Conservation (phyloP, 2,888 invertebrate genomes). For the Xanthia togata region DNA sequence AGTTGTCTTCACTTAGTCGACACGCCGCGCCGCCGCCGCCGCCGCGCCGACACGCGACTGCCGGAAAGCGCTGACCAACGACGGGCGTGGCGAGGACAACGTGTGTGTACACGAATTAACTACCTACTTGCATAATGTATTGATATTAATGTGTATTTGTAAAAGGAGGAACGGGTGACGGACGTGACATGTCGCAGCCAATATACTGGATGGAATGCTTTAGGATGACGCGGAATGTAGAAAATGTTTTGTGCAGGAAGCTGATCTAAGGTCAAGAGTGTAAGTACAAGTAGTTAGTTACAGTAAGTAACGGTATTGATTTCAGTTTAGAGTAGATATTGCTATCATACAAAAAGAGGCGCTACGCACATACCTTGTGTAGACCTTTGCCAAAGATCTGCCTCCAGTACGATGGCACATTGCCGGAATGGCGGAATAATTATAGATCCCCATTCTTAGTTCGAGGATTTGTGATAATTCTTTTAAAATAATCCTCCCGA, state of each 20-base stretch:
- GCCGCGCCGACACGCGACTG: slow-evolving; percentile 53
- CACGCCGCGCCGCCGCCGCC: too few species aligned
- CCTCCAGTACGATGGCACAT: too few species aligned
- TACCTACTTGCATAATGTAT: not conserved
- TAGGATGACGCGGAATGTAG: not conserved
- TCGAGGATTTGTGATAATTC: too few species aligned
- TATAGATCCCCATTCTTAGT: too few species aligned
- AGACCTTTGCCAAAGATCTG: too few species aligned
- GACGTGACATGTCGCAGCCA: not conserved
- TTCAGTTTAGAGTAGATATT: too few species aligned
- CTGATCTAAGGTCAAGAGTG: not conserved
- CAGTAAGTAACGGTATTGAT: too few species aligned
- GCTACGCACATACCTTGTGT: too few species aligned
- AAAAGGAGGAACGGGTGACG: not conserved
- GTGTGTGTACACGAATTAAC: slow-evolving; percentile 3
- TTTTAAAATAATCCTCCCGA: too few species aligned
- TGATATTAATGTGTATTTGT: slow-evolving; percentile 21
- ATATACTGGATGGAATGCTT: not conserved
- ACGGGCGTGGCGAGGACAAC: not conserved
- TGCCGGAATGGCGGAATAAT: too few species aligned
- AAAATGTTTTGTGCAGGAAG: not conserved
- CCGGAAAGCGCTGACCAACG: slow-evolving; percentile 12
- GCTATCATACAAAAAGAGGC: too few species aligned
- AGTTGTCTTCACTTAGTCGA: not conserved
- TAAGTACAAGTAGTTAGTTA: not conserved